Evolutionary conservation across 2,888 invertebrate species (phyloP).

Genomic region (Torymus tubicola): DNA sequence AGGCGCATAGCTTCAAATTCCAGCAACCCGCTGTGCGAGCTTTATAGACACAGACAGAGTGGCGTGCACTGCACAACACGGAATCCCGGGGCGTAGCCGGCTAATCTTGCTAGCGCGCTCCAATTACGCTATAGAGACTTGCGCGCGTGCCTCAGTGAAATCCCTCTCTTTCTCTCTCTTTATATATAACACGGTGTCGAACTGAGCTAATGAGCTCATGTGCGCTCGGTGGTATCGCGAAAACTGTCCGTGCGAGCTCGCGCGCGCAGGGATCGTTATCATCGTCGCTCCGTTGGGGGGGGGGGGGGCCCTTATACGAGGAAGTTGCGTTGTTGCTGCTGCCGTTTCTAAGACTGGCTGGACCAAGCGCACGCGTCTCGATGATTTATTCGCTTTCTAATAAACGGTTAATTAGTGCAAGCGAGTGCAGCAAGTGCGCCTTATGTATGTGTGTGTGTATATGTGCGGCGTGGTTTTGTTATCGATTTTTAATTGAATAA

Average conservation of each 20-base stretch:
- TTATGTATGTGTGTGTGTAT: too few species aligned
- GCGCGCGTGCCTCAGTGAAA: neutral
- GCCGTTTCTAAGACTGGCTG: too few species aligned
- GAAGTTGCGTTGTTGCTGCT: too few species aligned
- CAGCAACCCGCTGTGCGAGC: too few species aligned
- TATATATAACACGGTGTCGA: conserved; percentile 23
- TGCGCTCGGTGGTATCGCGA: neutral
- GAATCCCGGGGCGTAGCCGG: conserved; percentile 2
- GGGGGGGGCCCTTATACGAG: too few species aligned
- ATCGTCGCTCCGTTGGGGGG: too few species aligned
- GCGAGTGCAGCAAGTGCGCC: neutral
- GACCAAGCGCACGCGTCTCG: too few species aligned
- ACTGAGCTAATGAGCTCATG: conserved; percentile 24
- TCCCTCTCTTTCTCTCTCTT: conserved; percentile 8
- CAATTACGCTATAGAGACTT: conserved; percentile 9
- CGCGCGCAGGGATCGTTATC: too few species aligned
- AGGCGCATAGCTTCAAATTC: too few species aligned
- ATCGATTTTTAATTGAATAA: conserved; percentile 37
- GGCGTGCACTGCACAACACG: too few species aligned
- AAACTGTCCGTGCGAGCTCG: too few species aligned
- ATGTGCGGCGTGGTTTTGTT: neutral
- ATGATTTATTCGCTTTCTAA: conserved; percentile 37
- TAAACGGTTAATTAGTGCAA: conserved; percentile 36
- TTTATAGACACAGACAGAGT: too few species aligned
- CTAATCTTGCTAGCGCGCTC: conserved; percentile 6